Evolutionary conservation across 2,113 vertebrate genomes (phyloP).

Genomic region (Ovibos moschatus): DNA sequence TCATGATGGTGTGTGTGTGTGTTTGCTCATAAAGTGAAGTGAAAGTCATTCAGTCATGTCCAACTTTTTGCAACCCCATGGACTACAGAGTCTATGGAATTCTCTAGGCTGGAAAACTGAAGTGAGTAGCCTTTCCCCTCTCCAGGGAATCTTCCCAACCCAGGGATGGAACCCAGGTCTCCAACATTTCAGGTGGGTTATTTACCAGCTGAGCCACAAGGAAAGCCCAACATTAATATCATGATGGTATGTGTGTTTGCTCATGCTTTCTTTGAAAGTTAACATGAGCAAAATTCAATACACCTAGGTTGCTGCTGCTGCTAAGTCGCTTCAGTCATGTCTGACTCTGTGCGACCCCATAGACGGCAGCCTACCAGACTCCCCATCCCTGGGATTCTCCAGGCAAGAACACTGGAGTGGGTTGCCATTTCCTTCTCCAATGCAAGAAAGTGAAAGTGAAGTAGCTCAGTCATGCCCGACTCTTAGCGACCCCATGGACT

Average conservation of each 20-base stretch:
- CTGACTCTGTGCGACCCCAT: too few relatives aligned
- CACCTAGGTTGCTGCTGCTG: neutral
- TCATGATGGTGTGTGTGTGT: neutral
- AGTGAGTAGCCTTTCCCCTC: neutral
- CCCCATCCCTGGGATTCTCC: too few relatives aligned
- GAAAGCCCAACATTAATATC: neutral
- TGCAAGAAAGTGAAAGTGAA: too few relatives aligned
- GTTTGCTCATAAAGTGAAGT: neutral
- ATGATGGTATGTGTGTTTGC: neutral
- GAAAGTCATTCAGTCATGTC: neutral
- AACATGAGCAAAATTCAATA: neutral
- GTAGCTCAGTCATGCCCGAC: too few relatives aligned
- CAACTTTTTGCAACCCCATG: rapidly evolving
- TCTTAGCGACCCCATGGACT: too few relatives aligned
- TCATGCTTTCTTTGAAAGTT: neutral
- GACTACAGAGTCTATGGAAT: neutral
- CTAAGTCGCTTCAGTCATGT: too few relatives aligned
- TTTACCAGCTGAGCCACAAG: neutral
- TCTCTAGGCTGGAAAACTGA: neutral
- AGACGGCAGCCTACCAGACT: too few relatives aligned
- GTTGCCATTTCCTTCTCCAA: too few relatives aligned
- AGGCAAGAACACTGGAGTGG: too few relatives aligned
- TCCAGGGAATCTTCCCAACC: neutral
- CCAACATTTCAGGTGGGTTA: neutral
- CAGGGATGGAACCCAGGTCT: neutral